These are phyloP conservation scores for Caenorhabditis sulstoni DNA, from an alignment of 2,888 invertebrate species.

Conservation along the genomic window DNA sequence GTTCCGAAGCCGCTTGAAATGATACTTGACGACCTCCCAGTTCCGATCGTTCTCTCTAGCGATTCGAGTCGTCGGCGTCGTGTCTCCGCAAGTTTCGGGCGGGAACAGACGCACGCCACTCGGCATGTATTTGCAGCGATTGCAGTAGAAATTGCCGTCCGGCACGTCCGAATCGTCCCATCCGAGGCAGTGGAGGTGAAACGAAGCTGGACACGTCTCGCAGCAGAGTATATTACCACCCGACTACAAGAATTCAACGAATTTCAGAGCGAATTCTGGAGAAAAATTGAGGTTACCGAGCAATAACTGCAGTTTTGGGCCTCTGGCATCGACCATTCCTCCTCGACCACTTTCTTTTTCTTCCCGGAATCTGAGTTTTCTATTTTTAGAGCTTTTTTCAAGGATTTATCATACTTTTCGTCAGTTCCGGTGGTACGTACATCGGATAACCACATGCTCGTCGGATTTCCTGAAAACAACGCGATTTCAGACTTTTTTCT, in stretches of 20 bases:
- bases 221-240: constrained; percentile 96
- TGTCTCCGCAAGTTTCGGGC: constrained; percentile 18
- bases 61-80: constrained; percentile 7
- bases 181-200: constrained; percentile 95
- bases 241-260: constrained; percentile 83
- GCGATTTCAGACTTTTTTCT: background rate
- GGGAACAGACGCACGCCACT: constrained; percentile 82
- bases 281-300: constrained; percentile 7
- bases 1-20: constrained; percentile 5
- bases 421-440: background rate
- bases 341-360: constrained; percentile 25
- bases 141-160: constrained; percentile 94
- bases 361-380: constrained; percentile 6
- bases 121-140: constrained; percentile 84
- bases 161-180: constrained; percentile 92
- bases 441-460: constrained; percentile 11
- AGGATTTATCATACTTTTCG: background rate
- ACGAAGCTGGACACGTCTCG: constrained; percentile 95
- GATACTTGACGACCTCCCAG: constrained; percentile 18
- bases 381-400: background rate
- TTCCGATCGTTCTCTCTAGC: constrained; percentile 19
- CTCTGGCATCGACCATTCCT: constrained; percentile 41
- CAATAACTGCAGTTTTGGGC: constrained; percentile 34
- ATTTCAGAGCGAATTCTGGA: background rate
- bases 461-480: constrained; percentile 25